Base-by-base conservation (phyloP, 2,797 vertebrate species). In the Limosa lapponica region DNA sequence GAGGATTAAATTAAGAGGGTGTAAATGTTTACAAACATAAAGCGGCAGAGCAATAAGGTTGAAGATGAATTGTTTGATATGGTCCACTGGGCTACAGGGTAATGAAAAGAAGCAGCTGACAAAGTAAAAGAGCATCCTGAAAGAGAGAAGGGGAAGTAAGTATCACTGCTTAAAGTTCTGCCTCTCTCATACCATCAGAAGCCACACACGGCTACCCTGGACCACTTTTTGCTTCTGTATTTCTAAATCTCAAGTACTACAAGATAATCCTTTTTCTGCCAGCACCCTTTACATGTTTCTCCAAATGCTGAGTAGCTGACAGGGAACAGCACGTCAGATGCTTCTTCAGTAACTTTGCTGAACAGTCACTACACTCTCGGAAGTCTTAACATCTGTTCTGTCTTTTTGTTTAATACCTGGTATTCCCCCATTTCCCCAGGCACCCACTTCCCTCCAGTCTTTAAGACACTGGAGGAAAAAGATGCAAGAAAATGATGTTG, bases 11-110 rank as follows among this genome's bases (percentile, higher is more conserved):
- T 66, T 27, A 70, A 87, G 88, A 69, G 87, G 82, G 58, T 72
- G 66, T 32, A 55, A 79, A 65, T 90, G 93, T 96, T 96, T 96
- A 91, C 82, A 90, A 95, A 95, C 70, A 90, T 11, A 2, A 91
- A 86, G 72, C 25, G 37, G 52, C 57, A 59, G 36, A 66, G 85
- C 70, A 77, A 3, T 43, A 43, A 69, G 41, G 66, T 39, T 66
- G 74, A 58, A 92, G 79, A 81, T 71, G 28, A 83, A 55, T 39
- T 48, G 71, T 39, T 69, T 79, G 81, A 81, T 70, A 62, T 0
- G 2, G 32, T 22, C 85, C 43, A 34, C 16, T 24, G 61, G 70
- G 84, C 74, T 88, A 51, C 32, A 6, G 37, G 25, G 78, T 43
- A 43, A 84, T 3, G 39, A 57, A 65, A 84, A 89, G 59, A 18